These are phyloP conservation scores for Carpatolechia fugitivella DNA, from an alignment of 2,888 invertebrate species.

Conservation along the genomic window DNA sequence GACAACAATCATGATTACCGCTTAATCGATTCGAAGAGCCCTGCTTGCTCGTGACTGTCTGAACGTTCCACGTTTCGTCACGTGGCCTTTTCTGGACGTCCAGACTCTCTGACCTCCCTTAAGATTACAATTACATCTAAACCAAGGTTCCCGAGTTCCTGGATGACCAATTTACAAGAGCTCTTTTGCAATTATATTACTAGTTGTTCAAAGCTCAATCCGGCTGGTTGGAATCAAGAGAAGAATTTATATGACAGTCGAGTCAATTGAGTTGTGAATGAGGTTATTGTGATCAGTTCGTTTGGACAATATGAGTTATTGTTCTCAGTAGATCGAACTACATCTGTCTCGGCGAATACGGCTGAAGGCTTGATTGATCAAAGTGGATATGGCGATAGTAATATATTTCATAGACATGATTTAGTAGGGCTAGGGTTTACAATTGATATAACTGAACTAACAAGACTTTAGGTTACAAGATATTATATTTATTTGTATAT, in stretches of 20 bases:
- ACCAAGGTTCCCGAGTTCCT: neutral
- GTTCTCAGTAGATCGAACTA: neutral
- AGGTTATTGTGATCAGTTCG: constrained; percentile 50
- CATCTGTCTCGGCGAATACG: neutral
- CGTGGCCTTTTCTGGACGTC: constrained; percentile 34
- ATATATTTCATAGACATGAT: too few species aligned
- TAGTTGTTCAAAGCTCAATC: neutral
- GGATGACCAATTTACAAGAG: neutral
- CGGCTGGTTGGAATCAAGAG: neutral
- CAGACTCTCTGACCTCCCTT: neutral
- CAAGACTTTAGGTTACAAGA: too few species aligned
- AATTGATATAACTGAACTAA: too few species aligned
- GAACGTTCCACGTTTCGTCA: constrained; percentile 9
- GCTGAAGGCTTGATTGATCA: neutral
- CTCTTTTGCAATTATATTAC: neutral
- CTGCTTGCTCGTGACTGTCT: neutral
- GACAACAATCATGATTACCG: constrained; percentile 15
- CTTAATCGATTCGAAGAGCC: constrained; percentile 16
- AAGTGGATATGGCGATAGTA: too few species aligned
- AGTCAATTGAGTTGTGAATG: constrained; percentile 59
- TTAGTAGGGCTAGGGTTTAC: too few species aligned
- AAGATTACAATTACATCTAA: neutral
- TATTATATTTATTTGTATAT: too few species aligned
- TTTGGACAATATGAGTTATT: constrained; percentile 39
- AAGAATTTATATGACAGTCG: neutral